Evolutionary conservation across 2,888 invertebrate genomes (phyloP), one percentile per base, ranked within the genome.

Genomic region (Syrphus vitripennis): DNA sequence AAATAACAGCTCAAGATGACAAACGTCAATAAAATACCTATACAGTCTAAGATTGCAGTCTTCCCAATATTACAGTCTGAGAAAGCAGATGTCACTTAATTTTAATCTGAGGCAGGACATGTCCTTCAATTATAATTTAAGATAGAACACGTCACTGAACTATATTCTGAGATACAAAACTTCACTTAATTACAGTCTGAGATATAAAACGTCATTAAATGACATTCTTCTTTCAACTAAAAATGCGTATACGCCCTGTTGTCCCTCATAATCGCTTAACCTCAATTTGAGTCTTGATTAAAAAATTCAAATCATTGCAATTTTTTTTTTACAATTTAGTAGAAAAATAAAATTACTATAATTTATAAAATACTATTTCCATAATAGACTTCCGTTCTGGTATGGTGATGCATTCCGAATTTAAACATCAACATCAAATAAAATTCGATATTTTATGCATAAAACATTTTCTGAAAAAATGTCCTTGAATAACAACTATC

Each of bases 391-490:
- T 29, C 31, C 5, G 31, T 19, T 31, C 14, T 45, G 45, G n/a
- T n/a, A n/a, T 65, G 45, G 29, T 14, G 29, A 42, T 16, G 26
- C 9, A 26, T 6, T 5, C 4, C 37, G n/a, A 63, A 37, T 45
- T 63, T 63, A 19, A 65, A 65, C 19, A 45, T 31, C 45, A 65
- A 61, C 1, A 40, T 61, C 26, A 61, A 40, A 42, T 40, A 40
- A 40, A 59, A 59, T 40, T 40, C 0, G n/a, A 26, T 40, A 61
- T 61, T 61, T 42, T 26, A 61, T 61, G 24, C 61, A 61, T 61
- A 42, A 24, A 61, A 40, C 24, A 61, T 61, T 40, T 61, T 61
- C 16, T 2, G 14, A 40, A 42, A 29, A 31, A 45, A 12, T n/a
- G 45, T 65, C 65, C 65, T 65, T 65, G 65, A 65, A 42, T 16